phyloP scores from a whole-genome alignment of 2,888 invertebrate species.

The Resseliella maxima region DNA sequence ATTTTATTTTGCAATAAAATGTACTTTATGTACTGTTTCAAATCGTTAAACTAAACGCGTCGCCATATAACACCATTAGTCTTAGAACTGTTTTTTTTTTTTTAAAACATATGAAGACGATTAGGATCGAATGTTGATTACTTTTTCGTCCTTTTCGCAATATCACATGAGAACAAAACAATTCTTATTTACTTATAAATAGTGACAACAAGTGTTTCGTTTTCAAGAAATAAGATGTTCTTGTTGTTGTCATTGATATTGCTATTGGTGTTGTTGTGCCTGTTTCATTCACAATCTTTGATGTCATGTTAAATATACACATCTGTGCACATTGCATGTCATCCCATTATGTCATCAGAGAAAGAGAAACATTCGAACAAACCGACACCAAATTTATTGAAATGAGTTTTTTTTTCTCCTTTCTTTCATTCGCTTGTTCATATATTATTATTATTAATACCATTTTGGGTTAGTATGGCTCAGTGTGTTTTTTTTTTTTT shows the following conservation, averaged over 20 bases:
- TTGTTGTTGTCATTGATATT: no score
- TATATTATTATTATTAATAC: not conserved
- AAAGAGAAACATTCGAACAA: not conserved
- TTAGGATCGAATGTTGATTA: not conserved
- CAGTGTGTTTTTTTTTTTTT: no score
- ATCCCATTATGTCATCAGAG: constrained; percentile 12
- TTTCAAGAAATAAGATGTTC: no score
- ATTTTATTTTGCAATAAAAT: not conserved
- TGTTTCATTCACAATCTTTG: not conserved
- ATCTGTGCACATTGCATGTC: not conserved
- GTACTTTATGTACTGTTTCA: no score
- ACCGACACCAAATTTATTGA: constrained; percentile 20
- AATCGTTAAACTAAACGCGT: no score
- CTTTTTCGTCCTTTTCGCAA: not conserved
- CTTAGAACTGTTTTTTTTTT: no score
- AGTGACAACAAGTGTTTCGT: not conserved
- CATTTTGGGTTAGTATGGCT: constrained; percentile 7
- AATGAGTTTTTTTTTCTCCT: constrained; percentile 38
- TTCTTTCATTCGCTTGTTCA: not conserved
- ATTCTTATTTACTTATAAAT: not conserved
- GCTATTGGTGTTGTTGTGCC: not conserved
- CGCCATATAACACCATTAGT: no score
- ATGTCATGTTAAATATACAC: not conserved
- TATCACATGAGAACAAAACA: no score
- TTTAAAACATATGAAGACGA: not conserved